A percentile compares a stretch with the other conserved stretches of the same genome.
Evolutionary conservation across 2,888 invertebrate species (phyloP).

Genomic region (Chrysodeixis includens): DNA sequence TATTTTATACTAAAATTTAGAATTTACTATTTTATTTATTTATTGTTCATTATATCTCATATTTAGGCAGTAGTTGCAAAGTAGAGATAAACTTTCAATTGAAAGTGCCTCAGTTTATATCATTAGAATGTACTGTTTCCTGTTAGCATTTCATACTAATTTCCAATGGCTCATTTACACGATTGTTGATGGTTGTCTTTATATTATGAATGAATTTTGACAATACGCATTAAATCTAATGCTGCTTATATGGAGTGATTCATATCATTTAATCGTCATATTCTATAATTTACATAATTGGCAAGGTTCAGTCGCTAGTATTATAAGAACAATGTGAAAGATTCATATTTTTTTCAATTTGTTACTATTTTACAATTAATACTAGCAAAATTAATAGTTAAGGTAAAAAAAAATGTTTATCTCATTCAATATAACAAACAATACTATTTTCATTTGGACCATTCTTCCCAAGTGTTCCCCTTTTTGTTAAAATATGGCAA

Average conservation of each 20-base stretch:
- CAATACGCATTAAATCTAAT: neutral
- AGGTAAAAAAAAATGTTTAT: too few relatives aligned
- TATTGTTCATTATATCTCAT: neutral
- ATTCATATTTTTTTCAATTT: too few relatives aligned
- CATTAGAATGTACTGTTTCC: conserved; percentile 30
- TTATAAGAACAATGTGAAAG: too few relatives aligned
- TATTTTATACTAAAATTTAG: neutral
- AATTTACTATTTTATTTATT: neutral
- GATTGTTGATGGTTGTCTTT: neutral
- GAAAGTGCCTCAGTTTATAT: conserved; percentile 46
- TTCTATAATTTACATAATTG: too few relatives aligned
- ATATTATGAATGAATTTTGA: neutral
- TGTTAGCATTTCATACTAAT: neutral
- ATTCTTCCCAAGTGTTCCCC: too few relatives aligned
- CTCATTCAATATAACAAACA: too few relatives aligned
- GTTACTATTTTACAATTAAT: too few relatives aligned
- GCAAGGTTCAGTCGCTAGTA: too few relatives aligned
- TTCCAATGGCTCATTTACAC: neutral
- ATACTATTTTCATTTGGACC: too few relatives aligned
- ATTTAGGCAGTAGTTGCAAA: neutral
- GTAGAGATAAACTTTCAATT: conserved; percentile 19
- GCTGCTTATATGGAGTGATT: too few relatives aligned
- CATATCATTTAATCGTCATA: too few relatives aligned
- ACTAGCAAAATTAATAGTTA: too few relatives aligned
- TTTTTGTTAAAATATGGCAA: neutral